Evolutionary conservation across 2,888 invertebrate species (phyloP).

Genomic region (Prenolepis imparis): DNA sequence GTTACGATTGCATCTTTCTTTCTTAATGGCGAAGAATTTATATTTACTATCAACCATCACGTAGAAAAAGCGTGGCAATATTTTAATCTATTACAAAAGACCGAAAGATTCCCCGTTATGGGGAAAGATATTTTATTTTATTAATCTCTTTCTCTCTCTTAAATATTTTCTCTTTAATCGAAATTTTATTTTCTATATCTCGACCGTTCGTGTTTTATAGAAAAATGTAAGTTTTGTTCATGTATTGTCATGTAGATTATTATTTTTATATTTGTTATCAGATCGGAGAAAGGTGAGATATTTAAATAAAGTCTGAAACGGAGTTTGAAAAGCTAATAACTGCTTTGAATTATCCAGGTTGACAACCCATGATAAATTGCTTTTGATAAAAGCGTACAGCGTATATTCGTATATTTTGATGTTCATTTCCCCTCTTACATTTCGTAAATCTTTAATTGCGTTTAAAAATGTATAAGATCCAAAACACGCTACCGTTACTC

Average conservation of each 20-base stretch:
- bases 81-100: constrained; percentile 1
- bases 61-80: background rate
- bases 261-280: constrained; percentile 19
- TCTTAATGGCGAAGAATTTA: constrained; percentile 44
- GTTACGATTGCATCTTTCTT: constrained; percentile 61
- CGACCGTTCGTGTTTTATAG: background rate
- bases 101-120: background rate
- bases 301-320: constrained; percentile 40
- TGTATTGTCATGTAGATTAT: constrained; percentile 1
- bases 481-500: background rate
- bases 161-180: background rate
- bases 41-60: constrained; percentile 6
- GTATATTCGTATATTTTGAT: constrained; percentile 50
- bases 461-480: background rate
- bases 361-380: constrained; percentile 60
- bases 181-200: background rate
- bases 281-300: constrained; percentile 25
- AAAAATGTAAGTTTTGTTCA: background rate
- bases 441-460: constrained; percentile 19
- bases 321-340: constrained; percentile 39
- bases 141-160: background rate
- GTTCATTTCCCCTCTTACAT: constrained; percentile 11
- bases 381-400: constrained; percentile 77
- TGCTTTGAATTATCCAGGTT: constrained; percentile 28
- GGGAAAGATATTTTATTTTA: background rate